A percentile compares a stretch with the other conserved stretches of the same genome.
Evolutionary conservation across 2,113 vertebrate species (phyloP).

Genomic region (Poeciliopsis retropinna): DNA sequence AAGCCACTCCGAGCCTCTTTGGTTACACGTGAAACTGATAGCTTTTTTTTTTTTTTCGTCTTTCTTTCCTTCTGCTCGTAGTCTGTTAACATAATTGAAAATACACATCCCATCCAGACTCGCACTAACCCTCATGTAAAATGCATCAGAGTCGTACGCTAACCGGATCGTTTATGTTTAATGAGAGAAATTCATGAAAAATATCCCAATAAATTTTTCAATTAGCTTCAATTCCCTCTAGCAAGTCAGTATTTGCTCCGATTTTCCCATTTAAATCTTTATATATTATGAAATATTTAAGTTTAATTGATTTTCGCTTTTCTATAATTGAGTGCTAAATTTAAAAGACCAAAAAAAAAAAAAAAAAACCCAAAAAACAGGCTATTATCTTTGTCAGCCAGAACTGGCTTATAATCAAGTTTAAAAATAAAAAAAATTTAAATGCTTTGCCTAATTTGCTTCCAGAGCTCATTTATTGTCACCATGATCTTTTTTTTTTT

Average conservation of each 20-base stretch:
- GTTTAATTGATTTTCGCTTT: constrained; percentile 59
- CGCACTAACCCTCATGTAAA: constrained; percentile 70
- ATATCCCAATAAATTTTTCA: constrained; percentile 75
- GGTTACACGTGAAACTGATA: constrained; percentile 24
- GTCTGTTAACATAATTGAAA: constrained; percentile 71
- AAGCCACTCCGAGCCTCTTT: constrained; percentile 17
- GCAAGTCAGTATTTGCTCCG: constrained; percentile 66
- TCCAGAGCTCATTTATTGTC: constrained; percentile 26
- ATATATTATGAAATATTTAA: constrained; percentile 66
- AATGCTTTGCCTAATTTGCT: not conserved
- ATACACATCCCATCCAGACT: constrained; percentile 73
- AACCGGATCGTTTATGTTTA: constrained; percentile 79
- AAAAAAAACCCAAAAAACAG: not conserved
- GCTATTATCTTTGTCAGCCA: constrained; percentile 23
- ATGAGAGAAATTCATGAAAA: constrained; percentile 79
- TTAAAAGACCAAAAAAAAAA: constrained; percentile 5
- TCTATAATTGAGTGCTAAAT: constrained; percentile 11
- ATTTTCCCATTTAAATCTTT: constrained; percentile 59
- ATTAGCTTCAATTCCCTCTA: constrained; percentile 72
- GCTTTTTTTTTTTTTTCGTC: not conserved
- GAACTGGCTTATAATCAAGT: constrained; percentile 12
- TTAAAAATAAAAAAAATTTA: constrained; percentile 10
- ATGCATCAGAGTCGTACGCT: constrained; percentile 73
- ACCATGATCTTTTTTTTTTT: constrained; percentile 17
- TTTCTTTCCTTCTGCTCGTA: constrained; percentile 9